Evolutionary conservation across 2,888 invertebrate genomes (phyloP).

Genomic region (Dexiosoma caninum): DNA sequence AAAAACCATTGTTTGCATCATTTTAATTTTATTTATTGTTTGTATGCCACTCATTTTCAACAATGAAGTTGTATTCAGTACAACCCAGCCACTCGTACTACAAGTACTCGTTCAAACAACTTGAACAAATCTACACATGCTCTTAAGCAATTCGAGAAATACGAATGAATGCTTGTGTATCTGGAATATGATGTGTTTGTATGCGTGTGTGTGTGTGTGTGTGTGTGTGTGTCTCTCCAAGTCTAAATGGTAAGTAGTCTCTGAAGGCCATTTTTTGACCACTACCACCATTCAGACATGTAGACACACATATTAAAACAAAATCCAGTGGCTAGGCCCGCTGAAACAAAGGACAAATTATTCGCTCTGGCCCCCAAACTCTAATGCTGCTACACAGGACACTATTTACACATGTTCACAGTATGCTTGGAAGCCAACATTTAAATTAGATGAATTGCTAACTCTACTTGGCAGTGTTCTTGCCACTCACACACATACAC

Average conservation of each 20-base stretch:
- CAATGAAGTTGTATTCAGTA: slow-evolving; percentile 43
- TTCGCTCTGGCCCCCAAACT: slow-evolving; percentile 28
- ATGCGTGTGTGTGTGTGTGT: too few relatives aligned
- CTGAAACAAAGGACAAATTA: slow-evolving; percentile 52
- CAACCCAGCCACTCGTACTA: slow-evolving; percentile 30
- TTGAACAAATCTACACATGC: slow-evolving; percentile 39
- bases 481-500: neutral
- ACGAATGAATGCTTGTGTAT: slow-evolving; percentile 37
- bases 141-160: slow-evolving; percentile 18
- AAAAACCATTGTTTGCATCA: slow-evolving; percentile 76
- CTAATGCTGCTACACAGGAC: slow-evolving; percentile 18
- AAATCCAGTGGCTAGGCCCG: neutral
- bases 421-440: slow-evolving; percentile 66
- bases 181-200: too few relatives aligned
- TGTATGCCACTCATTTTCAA: slow-evolving; percentile 69
- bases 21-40: slow-evolving; percentile 78
- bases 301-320: neutral
- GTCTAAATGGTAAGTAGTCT: slow-evolving; percentile 63
- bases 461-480: slow-evolving; percentile 25
- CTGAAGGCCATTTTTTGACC: slow-evolving; percentile 65
- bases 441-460: slow-evolving; percentile 77
- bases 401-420: slow-evolving; percentile 57
- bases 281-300: slow-evolving; percentile 48
- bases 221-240: too few relatives aligned
- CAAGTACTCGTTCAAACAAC: slow-evolving; percentile 46